Conservation (phyloP, 1,140 invertebrate genomes). For the Calephelis virginiensis region DNA sequence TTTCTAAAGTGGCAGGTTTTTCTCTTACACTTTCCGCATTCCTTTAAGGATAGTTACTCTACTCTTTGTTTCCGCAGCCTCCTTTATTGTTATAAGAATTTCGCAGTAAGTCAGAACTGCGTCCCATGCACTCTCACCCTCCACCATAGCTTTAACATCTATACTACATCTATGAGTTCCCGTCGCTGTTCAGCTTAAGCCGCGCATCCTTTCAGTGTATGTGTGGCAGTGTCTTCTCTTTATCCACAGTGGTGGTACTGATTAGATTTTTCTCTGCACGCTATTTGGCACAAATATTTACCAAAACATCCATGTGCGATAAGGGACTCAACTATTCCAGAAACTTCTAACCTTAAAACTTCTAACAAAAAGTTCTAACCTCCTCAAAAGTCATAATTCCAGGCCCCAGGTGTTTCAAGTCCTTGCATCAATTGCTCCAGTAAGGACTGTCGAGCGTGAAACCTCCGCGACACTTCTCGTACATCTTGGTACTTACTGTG, state of each 20-base stretch:
- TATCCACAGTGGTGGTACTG: slow-evolving; percentile 20
- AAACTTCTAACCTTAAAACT: no score
- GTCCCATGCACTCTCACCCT: background rate
- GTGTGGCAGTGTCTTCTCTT: slow-evolving; percentile 4
- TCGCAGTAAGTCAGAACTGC: background rate
- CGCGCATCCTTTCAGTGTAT: background rate
- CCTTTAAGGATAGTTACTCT: no score
- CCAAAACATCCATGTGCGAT: slow-evolving; percentile 33
- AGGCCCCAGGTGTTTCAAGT: background rate
- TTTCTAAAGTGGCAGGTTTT: no score
- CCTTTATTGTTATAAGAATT: background rate
- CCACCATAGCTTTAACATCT: background rate
- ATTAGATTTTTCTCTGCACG: background rate
- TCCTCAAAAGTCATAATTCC: background rate
- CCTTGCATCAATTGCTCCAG: background rate
- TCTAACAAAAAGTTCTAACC: background rate
- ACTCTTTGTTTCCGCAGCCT: no score
- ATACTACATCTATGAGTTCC: background rate
- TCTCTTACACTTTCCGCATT: background rate
- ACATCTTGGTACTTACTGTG: background rate
- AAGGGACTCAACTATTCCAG: background rate
- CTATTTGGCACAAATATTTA: slow-evolving; percentile 20
- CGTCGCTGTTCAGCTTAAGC: background rate
- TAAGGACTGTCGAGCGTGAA: background rate
- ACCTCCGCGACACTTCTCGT: background rate